Percentiles rank a stretch among this genome's conserved stretches.
phyloP scores from a whole-genome alignment of 2,888 invertebrate genomes.

The Drosophila multiciliata region DNA sequence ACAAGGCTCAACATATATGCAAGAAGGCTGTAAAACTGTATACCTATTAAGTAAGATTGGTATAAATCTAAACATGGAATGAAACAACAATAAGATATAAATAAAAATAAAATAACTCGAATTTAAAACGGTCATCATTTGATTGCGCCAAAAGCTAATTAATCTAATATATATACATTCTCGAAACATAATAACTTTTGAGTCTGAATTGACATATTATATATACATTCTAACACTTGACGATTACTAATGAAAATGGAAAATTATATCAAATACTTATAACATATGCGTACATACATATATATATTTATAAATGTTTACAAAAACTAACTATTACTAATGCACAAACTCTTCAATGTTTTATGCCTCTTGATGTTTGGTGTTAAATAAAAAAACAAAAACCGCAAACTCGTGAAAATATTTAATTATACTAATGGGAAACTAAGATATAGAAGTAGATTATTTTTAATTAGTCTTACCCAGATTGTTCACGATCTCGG shows the following conservation, averaged over 20 bases:
- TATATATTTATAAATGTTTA: slow-evolving; percentile 48
- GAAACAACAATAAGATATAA: slow-evolving; percentile 36
- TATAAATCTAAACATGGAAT: slow-evolving; percentile 4
- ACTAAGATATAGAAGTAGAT: neutral
- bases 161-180: neutral
- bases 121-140: slow-evolving; percentile 33
- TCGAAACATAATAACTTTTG: slow-evolving; percentile 6
- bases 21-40: slow-evolving; percentile 56
- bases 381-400: slow-evolving; percentile 63
- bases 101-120: slow-evolving; percentile 21
- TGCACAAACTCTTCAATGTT: slow-evolving; percentile 61
- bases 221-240: slow-evolving; percentile 5
- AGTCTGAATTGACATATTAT: slow-evolving; percentile 21
- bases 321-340: slow-evolving; percentile 27
- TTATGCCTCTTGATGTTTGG: slow-evolving; percentile 75
- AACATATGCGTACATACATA: neutral
- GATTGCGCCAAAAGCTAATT: slow-evolving; percentile 11
- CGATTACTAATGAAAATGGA: slow-evolving; percentile 1
- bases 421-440: neutral
- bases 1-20: slow-evolving; percentile 60
- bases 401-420: neutral
- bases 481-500: neutral
- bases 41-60: slow-evolving; percentile 13
- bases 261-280: slow-evolving; percentile 10
- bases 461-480: neutral